Conservation (phyloP, 2,113 vertebrate species). For the Nerophis ophidion region DNA sequence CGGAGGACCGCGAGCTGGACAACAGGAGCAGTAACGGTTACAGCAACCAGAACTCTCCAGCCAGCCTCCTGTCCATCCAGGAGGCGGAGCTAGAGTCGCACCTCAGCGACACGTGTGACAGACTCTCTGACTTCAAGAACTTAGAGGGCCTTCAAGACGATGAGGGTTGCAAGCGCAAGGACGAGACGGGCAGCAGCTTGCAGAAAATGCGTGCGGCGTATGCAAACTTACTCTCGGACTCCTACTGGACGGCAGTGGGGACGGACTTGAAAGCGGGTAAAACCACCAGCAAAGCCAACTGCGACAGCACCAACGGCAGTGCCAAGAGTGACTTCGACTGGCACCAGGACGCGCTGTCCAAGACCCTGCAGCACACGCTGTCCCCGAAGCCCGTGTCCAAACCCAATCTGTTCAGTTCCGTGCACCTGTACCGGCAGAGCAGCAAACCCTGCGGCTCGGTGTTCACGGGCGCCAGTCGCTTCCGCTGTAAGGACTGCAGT, state of each 20-base stretch:
- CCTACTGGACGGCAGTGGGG: slow-evolving; percentile 94
- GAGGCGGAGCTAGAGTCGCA: slow-evolving; percentile 89
- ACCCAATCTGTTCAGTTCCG: slow-evolving; percentile 94
- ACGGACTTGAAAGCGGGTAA: slow-evolving; percentile 86
- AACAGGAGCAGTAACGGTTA: slow-evolving; percentile 82
- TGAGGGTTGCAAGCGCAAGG: slow-evolving; percentile 73
- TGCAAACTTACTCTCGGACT: slow-evolving; percentile 95
- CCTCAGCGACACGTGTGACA: slow-evolving; percentile 89
- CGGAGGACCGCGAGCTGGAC: slow-evolving; percentile 84
- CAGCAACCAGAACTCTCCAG: slow-evolving; percentile 94
- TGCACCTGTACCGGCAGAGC: slow-evolving; percentile 92
- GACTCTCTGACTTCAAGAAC: slow-evolving; percentile 86
- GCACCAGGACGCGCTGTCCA: slow-evolving; percentile 94
- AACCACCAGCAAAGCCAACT: slow-evolving; percentile 80
- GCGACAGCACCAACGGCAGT: slow-evolving; percentile 85
- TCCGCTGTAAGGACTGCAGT: slow-evolving; percentile 94
- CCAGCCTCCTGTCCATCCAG: slow-evolving; percentile 90
- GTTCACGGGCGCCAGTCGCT: slow-evolving; percentile 93
- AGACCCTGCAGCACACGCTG: slow-evolving; percentile 89
- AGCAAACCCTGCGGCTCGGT: slow-evolving; percentile 84
- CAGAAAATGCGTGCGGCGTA: slow-evolving; percentile 98
- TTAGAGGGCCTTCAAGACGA: slow-evolving; percentile 77
- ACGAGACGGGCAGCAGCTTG: slow-evolving; percentile 83
- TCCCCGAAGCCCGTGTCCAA: slow-evolving; percentile 82
- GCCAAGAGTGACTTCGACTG: slow-evolving; percentile 90